phyloP scores from a whole-genome alignment of 1,140 invertebrate species.

The Trissolcus basalis region DNA sequence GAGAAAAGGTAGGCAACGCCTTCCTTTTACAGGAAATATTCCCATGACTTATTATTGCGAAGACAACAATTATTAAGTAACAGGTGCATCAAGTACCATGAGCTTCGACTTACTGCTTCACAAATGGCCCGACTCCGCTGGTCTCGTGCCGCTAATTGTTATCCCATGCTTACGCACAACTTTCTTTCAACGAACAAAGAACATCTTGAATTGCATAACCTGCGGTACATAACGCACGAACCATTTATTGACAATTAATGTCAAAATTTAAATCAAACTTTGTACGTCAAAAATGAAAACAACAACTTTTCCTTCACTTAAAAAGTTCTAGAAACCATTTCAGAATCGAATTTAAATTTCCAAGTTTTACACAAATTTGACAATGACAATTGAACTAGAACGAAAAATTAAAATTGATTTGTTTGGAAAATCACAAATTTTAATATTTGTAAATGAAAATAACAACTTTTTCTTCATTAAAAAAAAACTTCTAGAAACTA shows the following conservation, averaged over 20 bases:
- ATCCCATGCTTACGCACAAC: conserved; percentile 52
- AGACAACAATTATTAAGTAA: conserved; percentile 56
- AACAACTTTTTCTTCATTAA: too few species aligned
- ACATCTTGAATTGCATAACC: conserved; percentile 40
- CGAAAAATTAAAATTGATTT: too few species aligned
- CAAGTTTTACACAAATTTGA: too few species aligned
- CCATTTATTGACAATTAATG: conserved; percentile 10
- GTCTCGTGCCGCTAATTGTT: conserved; percentile 62
- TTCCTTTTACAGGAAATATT: conserved; percentile 71
- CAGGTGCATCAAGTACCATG: conserved; percentile 51
- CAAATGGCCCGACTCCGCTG: conserved; percentile 45
- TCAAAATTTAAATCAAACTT: too few species aligned
- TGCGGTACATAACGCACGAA: conserved; percentile 19
- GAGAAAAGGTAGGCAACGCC: conserved; percentile 67
- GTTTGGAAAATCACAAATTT: too few species aligned
- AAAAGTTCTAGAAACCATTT: not conserved
- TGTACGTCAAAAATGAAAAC: too few species aligned
- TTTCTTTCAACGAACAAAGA: conserved; percentile 56
- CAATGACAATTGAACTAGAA: too few species aligned
- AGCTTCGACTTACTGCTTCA: conserved; percentile 51
- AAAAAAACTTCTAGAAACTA: too few species aligned
- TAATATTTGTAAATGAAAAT: too few species aligned
- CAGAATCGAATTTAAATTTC: too few species aligned
- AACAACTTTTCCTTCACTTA: not conserved
- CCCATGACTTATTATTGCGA: conserved; percentile 72